Evolutionary conservation across 2,113 vertebrate species (phyloP), one percentile per base, ranked within the genome.

Genomic region (Pangasianodon hypophthalmus): DNA sequence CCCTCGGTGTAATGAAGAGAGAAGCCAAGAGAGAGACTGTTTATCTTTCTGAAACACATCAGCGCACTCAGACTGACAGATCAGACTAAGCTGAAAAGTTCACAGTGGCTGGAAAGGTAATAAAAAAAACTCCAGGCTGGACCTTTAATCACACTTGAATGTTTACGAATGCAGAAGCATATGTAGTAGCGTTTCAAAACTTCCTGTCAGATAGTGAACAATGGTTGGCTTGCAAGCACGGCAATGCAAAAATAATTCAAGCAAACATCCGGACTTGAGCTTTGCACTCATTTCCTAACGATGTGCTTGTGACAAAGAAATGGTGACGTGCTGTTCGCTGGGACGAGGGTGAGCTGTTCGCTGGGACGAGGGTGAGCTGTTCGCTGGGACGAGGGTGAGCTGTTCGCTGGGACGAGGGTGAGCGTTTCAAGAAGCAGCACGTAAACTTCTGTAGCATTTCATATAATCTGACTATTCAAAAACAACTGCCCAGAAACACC

Each of bases 11-110:
- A 85, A 81, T 48, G 56, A 88, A 81, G 56, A 90, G 3, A 84
- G 54, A 85, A 52, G 87, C 79, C 82, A 79, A 32, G 32, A 73
- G 56, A 80, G 75, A 71, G 4, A 52, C 14, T 80, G 60, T 67
- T 85, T 37, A 85, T 24, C 71, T 85, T 88, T 77, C 32, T 71
- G 50, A 85, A 52, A 48, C 48, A 58, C 67, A 26, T 37, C 16
- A 80, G 0, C 1, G 56, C 54, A 54, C 48, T 71, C 46, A 71
- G 67, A 77, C 82, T 46, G 62, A 75, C 41, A 82, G 46, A 86
- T 26, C 77, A 50, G 69, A 73, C 37, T 41, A 19, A 37, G 32
- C 37, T 73, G 14, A 26, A 37, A 48, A 44, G 14, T 8, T 48
- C 79, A 58, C 8, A 3, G 29, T 54, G 89, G 24, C 56, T 90